Evolutionary conservation across 2,113 vertebrate genomes (phyloP).

Genomic region (Erythrocercus mccallii): DNA sequence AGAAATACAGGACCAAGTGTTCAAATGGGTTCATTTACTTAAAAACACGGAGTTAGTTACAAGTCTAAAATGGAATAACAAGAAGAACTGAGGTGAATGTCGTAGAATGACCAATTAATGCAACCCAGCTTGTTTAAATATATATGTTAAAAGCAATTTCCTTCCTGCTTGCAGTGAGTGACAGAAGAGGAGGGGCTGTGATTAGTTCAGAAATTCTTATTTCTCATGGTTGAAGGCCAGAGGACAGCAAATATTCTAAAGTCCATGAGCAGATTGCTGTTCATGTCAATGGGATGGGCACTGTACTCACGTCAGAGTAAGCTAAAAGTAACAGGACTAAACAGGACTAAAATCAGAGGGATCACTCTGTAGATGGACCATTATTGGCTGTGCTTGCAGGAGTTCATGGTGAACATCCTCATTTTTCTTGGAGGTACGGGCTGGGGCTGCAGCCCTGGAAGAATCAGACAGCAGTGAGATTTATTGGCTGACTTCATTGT

Average conservation of each 20-base stretch:
- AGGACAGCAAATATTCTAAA: not conserved
- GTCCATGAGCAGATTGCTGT: not conserved
- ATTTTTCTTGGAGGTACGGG: not conserved
- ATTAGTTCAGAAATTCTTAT: not conserved
- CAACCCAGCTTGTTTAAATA: not conserved
- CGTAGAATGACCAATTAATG: not conserved
- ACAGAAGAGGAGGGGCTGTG: not conserved
- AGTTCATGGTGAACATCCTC: not conserved
- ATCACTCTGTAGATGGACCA: not conserved
- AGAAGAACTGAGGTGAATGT: not conserved
- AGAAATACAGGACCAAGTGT: not conserved
- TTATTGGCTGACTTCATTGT: conserved; percentile 28
- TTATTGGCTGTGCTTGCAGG: not conserved
- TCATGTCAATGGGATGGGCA: not conserved
- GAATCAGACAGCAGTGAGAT: not conserved
- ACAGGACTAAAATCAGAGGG: not conserved
- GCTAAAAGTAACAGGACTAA: not conserved
- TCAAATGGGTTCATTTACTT: not conserved
- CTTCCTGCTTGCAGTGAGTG: not conserved
- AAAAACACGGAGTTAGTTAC: not conserved
- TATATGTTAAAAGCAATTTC: not conserved
- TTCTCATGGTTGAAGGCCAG: not conserved
- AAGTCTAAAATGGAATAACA: not conserved
- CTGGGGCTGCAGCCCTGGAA: not conserved
- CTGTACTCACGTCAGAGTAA: not conserved